Base-by-base conservation (phyloP, 2,797 vertebrate genomes). In the Scomberomorus guttatus region DNA sequence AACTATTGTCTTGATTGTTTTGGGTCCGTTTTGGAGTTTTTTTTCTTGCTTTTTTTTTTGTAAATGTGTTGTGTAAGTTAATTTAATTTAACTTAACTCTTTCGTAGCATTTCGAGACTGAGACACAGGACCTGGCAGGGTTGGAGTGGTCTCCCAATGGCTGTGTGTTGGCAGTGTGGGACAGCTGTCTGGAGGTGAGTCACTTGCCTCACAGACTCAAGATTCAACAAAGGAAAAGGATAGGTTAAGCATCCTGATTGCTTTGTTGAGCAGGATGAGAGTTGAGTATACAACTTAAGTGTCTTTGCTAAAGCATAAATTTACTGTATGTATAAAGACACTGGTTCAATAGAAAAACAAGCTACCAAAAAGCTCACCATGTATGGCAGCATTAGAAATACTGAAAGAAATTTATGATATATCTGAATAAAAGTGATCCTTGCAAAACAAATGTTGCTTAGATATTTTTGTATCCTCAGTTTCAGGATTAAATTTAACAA, bases 131-230 rank as follows among this genome's bases (percentile, higher is more conserved):
- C 78, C 93, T 99, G 9, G 92, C 95, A 0, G 98, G 98, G 64
- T 89, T 99, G 27, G 97, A 97, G 78, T 99, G 98, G 98, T 98
- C 98, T 77, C 98, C 98, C 0, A 99, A 99, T 2, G 96, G 98
- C 86, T 99, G 98, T 63, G 97, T 98, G 56, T 93, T 99, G 89
- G 98, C 97, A 0, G 97, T 73, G 1, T 99, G 98, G 98, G 98
- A 99, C 77, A 95, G 94, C 0, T 98, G 97, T 90, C 93, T 99
- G 13, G 97, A 99, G 96, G 98, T 99, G 92, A 79, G 90, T 72
- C 27, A 39, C 18, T 37, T 60, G 25, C 27, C 2, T 39, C n/a
- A 56, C 11, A 54, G 6, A 59, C 15, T 37, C 22, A 5, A 18
- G 7, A 44, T 52, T 42, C 20, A 48, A 39, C 4, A 25, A 37